Base-by-base conservation (phyloP, 2,797 vertebrate species). In the Coregonus suidteri region DNA sequence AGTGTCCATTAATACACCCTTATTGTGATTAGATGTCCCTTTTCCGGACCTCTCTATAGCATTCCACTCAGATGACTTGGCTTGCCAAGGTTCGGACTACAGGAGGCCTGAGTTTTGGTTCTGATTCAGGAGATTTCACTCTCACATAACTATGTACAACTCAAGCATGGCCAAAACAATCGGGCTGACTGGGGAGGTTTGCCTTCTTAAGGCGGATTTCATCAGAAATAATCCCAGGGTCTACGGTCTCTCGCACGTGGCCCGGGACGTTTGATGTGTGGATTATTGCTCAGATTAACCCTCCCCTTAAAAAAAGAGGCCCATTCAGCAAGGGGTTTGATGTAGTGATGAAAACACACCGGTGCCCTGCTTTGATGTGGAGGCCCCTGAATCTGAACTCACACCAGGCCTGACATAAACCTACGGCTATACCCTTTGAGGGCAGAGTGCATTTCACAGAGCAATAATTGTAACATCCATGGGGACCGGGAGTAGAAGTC, bases 341-440 rank as follows among this genome's bases (percentile, higher is more conserved):
- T 53, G 14, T 78, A 73, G 31, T 73, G 64, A 65, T 71, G 54
- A 75, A 85, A 81, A 79, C 41, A 47, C 59, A 79, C 77, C 56
- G 56, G 35, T 73, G 16, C 47, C 37, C 69, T 3, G 15, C 31
- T 34, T 67, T 20, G 83, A 76, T 80, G 78, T 69, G 47, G 25
- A 62, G 68, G 47, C 76, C 62, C 47, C 18, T 54, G 73, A 71
- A 74, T 73, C 56, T 51, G 30, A 11, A 52, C 34, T 72, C 30
- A 67, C 47, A 77, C 65, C 30, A 66, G 31, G 31, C 41, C 56
- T 35, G 18, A 2, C 68, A 65, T 71, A 59, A 6, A n/a, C n/a
- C 16, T 4, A 59, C 7, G n/a, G 59, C 51, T 3, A n/a, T 51
- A 30, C 25, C 51, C 16, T 30, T 72, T 53, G 41, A 53, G 47